Conservation (phyloP, 2,797 vertebrate species). For the Premnoplex brunnescens region DNA sequence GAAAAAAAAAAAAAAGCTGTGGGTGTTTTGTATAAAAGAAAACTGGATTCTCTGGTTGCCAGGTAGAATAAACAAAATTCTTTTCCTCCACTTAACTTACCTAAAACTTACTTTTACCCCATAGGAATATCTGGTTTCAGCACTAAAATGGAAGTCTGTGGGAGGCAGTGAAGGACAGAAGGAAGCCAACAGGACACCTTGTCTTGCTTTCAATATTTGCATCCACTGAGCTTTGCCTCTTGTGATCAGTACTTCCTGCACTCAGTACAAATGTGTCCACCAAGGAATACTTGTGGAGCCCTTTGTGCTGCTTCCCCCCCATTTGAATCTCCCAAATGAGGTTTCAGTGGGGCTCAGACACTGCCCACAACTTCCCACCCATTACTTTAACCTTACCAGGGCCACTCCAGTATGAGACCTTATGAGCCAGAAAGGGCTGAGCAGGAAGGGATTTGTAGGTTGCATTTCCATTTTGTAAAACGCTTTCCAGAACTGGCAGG, state of each 20-base stretch:
- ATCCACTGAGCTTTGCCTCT: neutral
- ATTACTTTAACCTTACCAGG: neutral
- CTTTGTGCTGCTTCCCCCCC: neutral
- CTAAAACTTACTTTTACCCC: neutral
- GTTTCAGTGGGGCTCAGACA: neutral
- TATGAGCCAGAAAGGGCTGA: neutral
- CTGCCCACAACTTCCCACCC: neutral
- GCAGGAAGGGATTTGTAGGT: neutral
- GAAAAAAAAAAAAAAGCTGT: constrained; percentile 38
- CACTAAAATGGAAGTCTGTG: neutral
- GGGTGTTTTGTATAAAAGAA: neutral
- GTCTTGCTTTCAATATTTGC: neutral
- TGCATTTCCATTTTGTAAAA: neutral
- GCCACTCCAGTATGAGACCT: fast-evolving
- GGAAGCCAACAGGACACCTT: neutral
- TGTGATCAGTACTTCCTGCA: neutral
- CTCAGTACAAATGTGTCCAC: neutral
- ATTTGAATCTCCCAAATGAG: too few relatives aligned
- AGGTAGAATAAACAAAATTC: neutral
- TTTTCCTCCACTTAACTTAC: neutral
- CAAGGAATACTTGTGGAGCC: neutral
- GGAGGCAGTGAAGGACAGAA: neutral
- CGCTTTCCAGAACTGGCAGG: neutral
- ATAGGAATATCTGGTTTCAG: neutral
- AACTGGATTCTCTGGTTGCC: neutral